Evolutionary conservation across 1,140 invertebrate genomes (phyloP).

Genomic region (Gonioctena quinquepunctata): DNA sequence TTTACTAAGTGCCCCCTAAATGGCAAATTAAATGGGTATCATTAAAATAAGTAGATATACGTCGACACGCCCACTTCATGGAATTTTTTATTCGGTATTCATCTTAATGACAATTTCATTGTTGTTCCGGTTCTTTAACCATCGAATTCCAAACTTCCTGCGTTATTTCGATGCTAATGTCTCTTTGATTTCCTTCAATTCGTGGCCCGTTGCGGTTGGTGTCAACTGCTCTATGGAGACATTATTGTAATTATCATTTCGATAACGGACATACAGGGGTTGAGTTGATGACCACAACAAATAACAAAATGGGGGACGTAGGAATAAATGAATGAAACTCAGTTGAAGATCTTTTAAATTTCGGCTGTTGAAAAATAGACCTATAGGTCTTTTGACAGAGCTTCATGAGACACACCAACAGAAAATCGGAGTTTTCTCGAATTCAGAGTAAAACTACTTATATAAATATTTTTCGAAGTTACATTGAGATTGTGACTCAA

Average conservation of each 20-base stretch:
- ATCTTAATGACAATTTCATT: not conserved
- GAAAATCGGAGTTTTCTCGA: too few relatives aligned
- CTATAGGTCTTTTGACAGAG: too few relatives aligned
- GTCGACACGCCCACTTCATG: not conserved
- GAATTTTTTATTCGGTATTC: not conserved
- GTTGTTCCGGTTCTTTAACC: not conserved
- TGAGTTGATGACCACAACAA: not conserved
- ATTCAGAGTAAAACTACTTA: too few relatives aligned
- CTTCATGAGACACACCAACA: too few relatives aligned
- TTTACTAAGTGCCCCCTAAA: not conserved
- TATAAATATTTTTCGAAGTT: too few relatives aligned
- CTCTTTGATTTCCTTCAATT: not conserved
- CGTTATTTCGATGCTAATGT: not conserved
- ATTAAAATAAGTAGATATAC: not conserved
- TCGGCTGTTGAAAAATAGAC: too few relatives aligned
- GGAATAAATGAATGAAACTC: too few relatives aligned
- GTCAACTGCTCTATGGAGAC: not conserved
- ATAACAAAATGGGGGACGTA: too few relatives aligned
- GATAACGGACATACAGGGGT: not conserved
- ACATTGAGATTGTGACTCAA: too few relatives aligned
- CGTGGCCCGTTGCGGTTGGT: not conserved
- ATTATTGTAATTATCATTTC: not conserved
- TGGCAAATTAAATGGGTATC: not conserved
- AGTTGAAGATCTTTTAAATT: too few relatives aligned
- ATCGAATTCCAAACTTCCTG: not conserved